Evolutionary conservation across 2,113 vertebrate genomes (phyloP).

Genomic region (Abramis brama): DNA sequence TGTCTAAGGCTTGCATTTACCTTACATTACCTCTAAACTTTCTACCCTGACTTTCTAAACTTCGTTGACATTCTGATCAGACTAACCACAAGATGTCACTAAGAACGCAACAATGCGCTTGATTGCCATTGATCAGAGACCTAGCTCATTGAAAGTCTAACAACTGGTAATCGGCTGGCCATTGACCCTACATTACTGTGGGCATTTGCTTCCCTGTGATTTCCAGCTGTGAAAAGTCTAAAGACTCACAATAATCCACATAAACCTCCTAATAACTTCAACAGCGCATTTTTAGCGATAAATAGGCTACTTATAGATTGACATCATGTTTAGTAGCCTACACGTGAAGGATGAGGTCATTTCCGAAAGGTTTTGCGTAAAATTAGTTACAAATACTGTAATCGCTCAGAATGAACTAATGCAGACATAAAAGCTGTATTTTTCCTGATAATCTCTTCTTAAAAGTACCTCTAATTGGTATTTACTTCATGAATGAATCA

Average conservation of each 20-base stretch:
- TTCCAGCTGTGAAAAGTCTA: slow-evolving; percentile 13
- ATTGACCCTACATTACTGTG: background rate
- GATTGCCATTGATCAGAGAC: background rate
- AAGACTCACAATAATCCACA: background rate
- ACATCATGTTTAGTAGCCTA: slow-evolving; percentile 16
- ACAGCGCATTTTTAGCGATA: background rate
- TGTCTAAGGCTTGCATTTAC: background rate
- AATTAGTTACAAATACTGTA: slow-evolving; percentile 1
- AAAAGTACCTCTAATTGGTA: background rate
- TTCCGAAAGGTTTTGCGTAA: background rate
- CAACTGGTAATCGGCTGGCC: background rate
- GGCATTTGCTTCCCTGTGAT: background rate
- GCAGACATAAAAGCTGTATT: background rate
- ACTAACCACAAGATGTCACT: slow-evolving; percentile 61
- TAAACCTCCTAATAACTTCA: slow-evolving; percentile 14
- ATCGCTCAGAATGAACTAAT: background rate
- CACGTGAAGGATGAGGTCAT: slow-evolving; percentile 7
- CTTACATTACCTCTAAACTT: background rate
- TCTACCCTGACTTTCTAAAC: background rate
- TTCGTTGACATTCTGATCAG: background rate
- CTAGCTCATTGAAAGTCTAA: background rate
- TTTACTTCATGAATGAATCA: background rate
- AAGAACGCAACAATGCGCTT: slow-evolving; percentile 15
- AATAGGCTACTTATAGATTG: background rate
- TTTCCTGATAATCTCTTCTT: background rate